Evolutionary conservation across 2,113 vertebrate genomes (phyloP), one percentile per base, ranked within the genome.

Genomic region (Equus quagga): DNA sequence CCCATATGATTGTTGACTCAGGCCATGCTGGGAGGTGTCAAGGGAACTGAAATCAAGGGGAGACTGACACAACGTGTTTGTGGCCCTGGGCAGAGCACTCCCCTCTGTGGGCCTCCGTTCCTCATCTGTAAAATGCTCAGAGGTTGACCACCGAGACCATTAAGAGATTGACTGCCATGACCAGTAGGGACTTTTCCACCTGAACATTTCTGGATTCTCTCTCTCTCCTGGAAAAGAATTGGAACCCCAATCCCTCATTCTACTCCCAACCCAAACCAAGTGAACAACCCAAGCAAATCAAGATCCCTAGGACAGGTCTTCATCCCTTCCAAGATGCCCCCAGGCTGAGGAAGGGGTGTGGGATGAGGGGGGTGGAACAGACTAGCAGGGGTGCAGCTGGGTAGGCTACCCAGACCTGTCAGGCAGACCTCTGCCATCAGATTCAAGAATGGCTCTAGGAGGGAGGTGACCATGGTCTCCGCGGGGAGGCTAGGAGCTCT

Each of bases 71-170:
- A 26, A 67, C 46, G 82, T 92, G 28, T 69, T 46, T 49, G 18
- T 86, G 41, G 28, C n/a, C 75, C 49, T 79, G n/a, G 67, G 88
- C 28, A 73, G 44, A 19, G 36, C 21, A 46, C 13, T 69, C 24
- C 46, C 69, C 21, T 72, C 56, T 72, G 56, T 21, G 33, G 62
- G 33, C 26, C 65, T 84, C 80, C 23, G 19, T n/a, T 96, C 2
- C 24, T 70, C 5, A 46, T 84, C 54, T 93, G 6, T 84, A 64
- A 88, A 67, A 86, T 51, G 51, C 33, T 90, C 89, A 83, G 67
- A 85, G 33, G 51, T 51, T 62, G 46, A 75, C 15, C n/a, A 13
- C 12, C 36, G 36, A 41, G 36, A 41, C 36, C 36, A 41, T 41
- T 41, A 41, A 83, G 67, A 85, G 33, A 44, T 51, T 62, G 46